Base-by-base conservation (phyloP, 1,140 invertebrate species). In the Coelopa frigida region DNA sequence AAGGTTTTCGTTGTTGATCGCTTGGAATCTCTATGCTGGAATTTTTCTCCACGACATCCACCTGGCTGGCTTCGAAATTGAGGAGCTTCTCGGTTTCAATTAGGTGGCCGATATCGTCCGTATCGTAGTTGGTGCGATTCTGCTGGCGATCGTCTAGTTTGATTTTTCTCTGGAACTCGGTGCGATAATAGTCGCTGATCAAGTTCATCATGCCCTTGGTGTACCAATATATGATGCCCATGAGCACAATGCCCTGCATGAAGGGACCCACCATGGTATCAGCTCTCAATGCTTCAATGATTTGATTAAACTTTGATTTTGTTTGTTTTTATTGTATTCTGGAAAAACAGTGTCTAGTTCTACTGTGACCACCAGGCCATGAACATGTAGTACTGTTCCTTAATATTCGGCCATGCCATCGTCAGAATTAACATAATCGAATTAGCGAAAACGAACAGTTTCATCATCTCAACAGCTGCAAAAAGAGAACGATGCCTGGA, bases 171-270 rank as follows among this genome's bases (percentile, higher is more conserved):
- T 61, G 52, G 46, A 68, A 68, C 46, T 68, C 65, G 11, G 49
- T 54, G 29, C 65, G 60, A 51, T 68, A 68, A 41, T 68, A 68
- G 44, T 68, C 65, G 41, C 68, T 68, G 31, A 68, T 68, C 52
- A 68, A 54, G n/a, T 53, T 57, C 51, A 68, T 61, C 58, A 68
- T 62, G 7, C 61, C 59, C n/a, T 39, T 52, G 35, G 48, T 31
- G 31, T 57, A 61, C 61, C 61, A 68, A 53, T 66, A 68, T 37
- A 68, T 68, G 23, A 68, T 61, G 45, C 65, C 59, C 33, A 68
- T 56, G 0, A 68, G 49, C 4, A 68, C 23, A 6, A 68, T 43
- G 21, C 61, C 65, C 43, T 68, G 65, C 52, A 66, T 55, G 22
- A 66, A 61, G 14, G 65, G 60, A 6, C 60, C 65, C 12, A 68